phyloP scores from a whole-genome alignment of 2,888 invertebrate genomes.

The Pachymerium ferrugineum region DNA sequence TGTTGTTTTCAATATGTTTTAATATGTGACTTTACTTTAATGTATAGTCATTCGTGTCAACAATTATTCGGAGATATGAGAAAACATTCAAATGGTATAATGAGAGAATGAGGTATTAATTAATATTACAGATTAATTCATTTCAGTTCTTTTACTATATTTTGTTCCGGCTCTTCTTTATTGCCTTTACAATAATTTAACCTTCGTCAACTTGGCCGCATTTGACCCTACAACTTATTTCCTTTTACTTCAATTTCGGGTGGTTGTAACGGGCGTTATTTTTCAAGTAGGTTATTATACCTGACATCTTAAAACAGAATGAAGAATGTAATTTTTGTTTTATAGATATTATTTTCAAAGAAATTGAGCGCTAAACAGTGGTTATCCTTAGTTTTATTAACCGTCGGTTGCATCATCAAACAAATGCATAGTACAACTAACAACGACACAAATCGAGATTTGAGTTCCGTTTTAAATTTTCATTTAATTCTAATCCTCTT shows the following conservation, averaged over 20 bases:
- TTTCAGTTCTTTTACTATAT: constrained; percentile 66
- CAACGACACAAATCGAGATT: background rate
- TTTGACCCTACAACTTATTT: constrained; percentile 95
- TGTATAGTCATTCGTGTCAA: constrained; percentile 55
- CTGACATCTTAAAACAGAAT: constrained; percentile 23
- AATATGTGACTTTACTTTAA: constrained; percentile 6
- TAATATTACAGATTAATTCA: background rate
- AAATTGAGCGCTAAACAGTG: constrained; percentile 74
- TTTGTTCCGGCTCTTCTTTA: constrained; percentile 87
- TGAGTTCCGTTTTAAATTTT: constrained; percentile 28
- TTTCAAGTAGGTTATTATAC: constrained; percentile 74
- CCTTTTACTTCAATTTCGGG: constrained; percentile 79
- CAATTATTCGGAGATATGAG: constrained; percentile 56
- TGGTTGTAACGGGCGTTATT: constrained; percentile 83
- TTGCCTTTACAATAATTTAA: constrained; percentile 89
- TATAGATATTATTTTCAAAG: constrained; percentile 77
- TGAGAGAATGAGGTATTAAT: background rate
- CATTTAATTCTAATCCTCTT: constrained; percentile 38
- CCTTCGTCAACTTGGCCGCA: constrained; percentile 79
- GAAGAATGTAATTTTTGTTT: constrained; percentile 31
- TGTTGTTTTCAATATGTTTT: background rate
- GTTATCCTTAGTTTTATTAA: constrained; percentile 78
- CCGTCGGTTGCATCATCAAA: constrained; percentile 85
- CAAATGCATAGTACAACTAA: constrained; percentile 55
- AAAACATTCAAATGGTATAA: constrained; percentile 53